Evolutionary conservation across 2,888 invertebrate species (phyloP), one percentile per base, ranked within the genome.

Genomic region (Fragum sueziense): DNA sequence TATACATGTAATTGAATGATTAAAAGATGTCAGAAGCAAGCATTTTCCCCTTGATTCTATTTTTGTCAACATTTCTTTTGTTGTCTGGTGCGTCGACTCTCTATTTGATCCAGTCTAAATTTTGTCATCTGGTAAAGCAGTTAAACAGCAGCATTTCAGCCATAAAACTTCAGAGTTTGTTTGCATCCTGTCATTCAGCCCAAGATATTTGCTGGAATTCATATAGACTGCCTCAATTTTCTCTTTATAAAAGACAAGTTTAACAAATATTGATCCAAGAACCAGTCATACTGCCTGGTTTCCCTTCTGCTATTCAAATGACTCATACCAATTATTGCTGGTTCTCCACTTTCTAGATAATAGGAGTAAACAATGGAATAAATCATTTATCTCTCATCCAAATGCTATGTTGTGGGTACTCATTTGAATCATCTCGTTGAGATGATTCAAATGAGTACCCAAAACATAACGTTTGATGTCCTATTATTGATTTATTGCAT

Each of bases 321-420:
- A 75, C 70, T 75, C 75, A 75, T 75, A 27, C 70, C 65, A 34
- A 52, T 57, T 47, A 74, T 67, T 65, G 59, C 41, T 41, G 41
- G 29, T 54, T 29, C 47, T 29, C 61, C 41, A 17, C 20, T 29
- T 41, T 61, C 37, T 34, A 59, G 37, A n/a, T 34, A 31, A 69
- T 41, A 61, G 71, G 71, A 59, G n/a, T n/a, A n/a, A n/a, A n/a
- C n/a, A n/a, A n/a, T n/a, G n/a, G n/a, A n/a, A n/a, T n/a, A n/a
- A n/a, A n/a, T n/a, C n/a, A n/a, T n/a, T n/a, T n/a, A n/a, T n/a
- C n/a, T n/a, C n/a, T n/a, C n/a, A n/a, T n/a, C n/a, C n/a, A n/a
- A n/a, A n/a, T n/a, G n/a, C n/a, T n/a, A n/a, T n/a, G n/a, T n/a
- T n/a, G n/a, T n/a, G n/a, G n/a, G n/a, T n/a, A n/a, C n/a, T n/a